These are phyloP conservation scores for Acanthornis magna DNA, from an alignment of 2,797 vertebrate species.

Conservation along the genomic window DNA sequence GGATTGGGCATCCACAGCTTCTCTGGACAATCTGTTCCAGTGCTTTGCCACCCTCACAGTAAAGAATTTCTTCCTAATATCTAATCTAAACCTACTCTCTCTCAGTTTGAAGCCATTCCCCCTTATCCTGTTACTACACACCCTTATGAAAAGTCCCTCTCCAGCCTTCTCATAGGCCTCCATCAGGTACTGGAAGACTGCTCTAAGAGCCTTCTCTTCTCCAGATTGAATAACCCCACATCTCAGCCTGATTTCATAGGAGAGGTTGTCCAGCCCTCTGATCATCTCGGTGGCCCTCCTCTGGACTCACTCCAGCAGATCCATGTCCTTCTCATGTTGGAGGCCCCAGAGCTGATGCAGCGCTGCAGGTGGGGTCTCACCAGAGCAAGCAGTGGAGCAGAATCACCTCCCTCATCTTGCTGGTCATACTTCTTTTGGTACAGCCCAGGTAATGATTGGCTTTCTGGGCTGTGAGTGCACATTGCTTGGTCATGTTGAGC, in stretches of 20 bases:
- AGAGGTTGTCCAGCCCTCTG: not conserved
- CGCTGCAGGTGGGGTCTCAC: too few species aligned
- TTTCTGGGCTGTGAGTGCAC: not conserved
- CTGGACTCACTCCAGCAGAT: not conserved
- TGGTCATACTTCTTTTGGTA: not conserved
- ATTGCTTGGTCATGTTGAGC: not conserved
- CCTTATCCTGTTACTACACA: not conserved
- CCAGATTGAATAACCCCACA: not conserved
- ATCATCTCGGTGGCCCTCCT: not conserved
- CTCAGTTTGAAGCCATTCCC: not conserved
- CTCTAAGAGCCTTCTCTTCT: not conserved
- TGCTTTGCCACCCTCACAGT: not conserved
- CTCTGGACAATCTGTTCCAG: not conserved
- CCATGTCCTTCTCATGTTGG: not conserved
- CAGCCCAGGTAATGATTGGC: not conserved
- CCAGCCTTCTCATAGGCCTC: not conserved
- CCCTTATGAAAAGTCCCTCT: not conserved
- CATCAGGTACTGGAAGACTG: not conserved
- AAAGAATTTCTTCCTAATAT: not conserved
- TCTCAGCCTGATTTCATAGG: not conserved
- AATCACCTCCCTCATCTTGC: not conserved
- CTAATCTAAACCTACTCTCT: not conserved
- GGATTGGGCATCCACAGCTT: not conserved
- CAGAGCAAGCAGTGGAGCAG: not conserved
- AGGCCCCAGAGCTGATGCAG: not conserved